Percentiles rank a stretch among this genome's conserved stretches.
These are phyloP conservation scores for Pyralis farinalis DNA, from an alignment of 2,888 invertebrate genomes.

Conservation along the genomic window DNA sequence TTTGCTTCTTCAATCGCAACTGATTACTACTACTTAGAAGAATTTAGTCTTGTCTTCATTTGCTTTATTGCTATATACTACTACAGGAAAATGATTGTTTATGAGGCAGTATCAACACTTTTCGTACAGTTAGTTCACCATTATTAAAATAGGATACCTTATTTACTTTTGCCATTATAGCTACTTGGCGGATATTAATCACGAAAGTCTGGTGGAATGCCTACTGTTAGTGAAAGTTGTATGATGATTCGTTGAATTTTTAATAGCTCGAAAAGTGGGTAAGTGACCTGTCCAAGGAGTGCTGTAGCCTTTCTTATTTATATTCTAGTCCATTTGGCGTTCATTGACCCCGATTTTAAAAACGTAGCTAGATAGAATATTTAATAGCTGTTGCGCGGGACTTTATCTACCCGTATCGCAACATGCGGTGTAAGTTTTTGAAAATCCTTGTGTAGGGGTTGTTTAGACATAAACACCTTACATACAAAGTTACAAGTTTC, in stretches of 20 bases:
- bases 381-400: no score
- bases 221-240: conserved; percentile 70
- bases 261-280: conserved; percentile 72
- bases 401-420: no score
- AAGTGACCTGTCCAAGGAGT: conserved; percentile 65
- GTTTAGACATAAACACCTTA: no score
- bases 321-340: conserved; percentile 62
- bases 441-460: no score
- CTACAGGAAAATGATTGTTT: no score
- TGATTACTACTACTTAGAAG: conserved; percentile 35
- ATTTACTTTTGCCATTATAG: background rate
- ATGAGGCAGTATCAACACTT: no score
- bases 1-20: conserved; percentile 57
- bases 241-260: conserved; percentile 74
- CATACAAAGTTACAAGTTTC: no score
- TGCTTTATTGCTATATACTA: conserved; percentile 6
- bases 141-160: no score
- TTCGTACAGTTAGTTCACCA: no score
- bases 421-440: no score
- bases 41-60: conserved; percentile 19
- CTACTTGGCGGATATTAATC: conserved; percentile 1
- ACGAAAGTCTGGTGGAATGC: conserved; percentile 23
- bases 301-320: conserved; percentile 68
- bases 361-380: conserved; percentile 17
- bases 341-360: conserved; percentile 51